phyloP scores from a whole-genome alignment of 2,113 vertebrate genomes.

The Morphnarchus princeps region DNA sequence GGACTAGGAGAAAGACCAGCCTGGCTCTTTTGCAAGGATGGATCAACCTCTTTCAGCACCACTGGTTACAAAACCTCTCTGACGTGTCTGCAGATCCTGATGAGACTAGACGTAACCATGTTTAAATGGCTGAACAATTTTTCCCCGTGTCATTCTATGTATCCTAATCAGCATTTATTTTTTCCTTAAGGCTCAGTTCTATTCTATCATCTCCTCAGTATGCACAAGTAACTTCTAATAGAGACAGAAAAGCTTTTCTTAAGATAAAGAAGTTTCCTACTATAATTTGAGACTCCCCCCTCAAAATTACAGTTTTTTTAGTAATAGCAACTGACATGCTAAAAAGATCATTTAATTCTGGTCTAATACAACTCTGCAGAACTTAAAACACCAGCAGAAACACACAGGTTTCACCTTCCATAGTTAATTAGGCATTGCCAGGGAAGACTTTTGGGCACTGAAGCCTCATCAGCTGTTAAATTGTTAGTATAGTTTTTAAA shows the following conservation, averaged over 20 bases:
- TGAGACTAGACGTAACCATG: neutral
- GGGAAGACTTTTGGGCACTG: neutral
- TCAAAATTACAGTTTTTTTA: neutral
- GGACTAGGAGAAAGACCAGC: neutral
- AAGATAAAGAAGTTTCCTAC: neutral
- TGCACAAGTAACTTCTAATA: neutral
- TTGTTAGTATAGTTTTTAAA: neutral
- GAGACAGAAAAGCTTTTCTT: neutral
- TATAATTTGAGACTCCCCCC: neutral
- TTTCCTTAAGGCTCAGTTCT: neutral
- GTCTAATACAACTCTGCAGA: neutral
- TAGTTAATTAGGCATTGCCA: neutral
- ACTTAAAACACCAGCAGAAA: neutral
- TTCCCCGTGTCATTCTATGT: neutral
- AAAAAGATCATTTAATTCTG: neutral
- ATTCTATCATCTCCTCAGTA: neutral
- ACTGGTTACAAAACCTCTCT: neutral
- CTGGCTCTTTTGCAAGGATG: neutral
- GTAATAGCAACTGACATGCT: neutral
- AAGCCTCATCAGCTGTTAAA: neutral
- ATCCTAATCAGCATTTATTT: neutral
- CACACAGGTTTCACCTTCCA: neutral
- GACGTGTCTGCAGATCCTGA: neutral
- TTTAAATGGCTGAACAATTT: slow-evolving; percentile 2
- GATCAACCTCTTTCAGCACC: neutral